Evolutionary conservation across 1,140 invertebrate genomes (phyloP), one percentile per base, ranked within the genome.

Genomic region (Dendrolimus punctatus): DNA sequence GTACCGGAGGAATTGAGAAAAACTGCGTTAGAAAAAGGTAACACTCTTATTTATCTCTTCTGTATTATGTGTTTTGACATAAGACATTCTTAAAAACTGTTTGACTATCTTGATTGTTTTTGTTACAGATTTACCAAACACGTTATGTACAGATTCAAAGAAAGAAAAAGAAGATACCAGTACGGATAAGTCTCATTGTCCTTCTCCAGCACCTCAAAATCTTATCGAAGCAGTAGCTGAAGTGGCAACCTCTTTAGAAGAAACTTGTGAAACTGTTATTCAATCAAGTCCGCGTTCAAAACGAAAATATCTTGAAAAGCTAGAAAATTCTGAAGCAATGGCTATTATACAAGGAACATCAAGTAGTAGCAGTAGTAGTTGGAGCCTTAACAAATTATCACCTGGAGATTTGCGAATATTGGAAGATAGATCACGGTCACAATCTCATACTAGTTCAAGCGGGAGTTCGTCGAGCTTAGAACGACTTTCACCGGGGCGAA

Each of bases 231-330:
- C 91, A 2, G 91, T 89, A 0, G 90, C 90, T 0, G 90, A 90
- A 68, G 91, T 93, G 2, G 91, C 91, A 3, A 90, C 88, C 49
- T 89, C 89, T n/a, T 64, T 93, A 8, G 92, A 93, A 62, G 90
- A 91, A 63, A 90, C 92, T 6, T 92, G 92, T 6, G 91, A 91
- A 62, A 89, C 89, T 8, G 89, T 90, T 1, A 90, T 91, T 51
- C 89, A 90, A 64, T 89, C 87, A 5, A 91, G 90, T 67, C 89
- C 90, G 39, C 74, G 86, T 63, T 79, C 87, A 1, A 88, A 86
- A 62, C 64, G 89, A 53, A 88, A 87, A 64, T 73, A 88, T 48
- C 65, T 88, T 4, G 82, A 87, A 48, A 79, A 83, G 56, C 55
- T 85, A 42, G 87, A 89, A 65, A 85, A 72, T 50, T 57, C 75